Evolutionary conservation across 2,888 invertebrate species (phyloP), one percentile per base, ranked within the genome.

Genomic region (Eupithecia subumbrata): DNA sequence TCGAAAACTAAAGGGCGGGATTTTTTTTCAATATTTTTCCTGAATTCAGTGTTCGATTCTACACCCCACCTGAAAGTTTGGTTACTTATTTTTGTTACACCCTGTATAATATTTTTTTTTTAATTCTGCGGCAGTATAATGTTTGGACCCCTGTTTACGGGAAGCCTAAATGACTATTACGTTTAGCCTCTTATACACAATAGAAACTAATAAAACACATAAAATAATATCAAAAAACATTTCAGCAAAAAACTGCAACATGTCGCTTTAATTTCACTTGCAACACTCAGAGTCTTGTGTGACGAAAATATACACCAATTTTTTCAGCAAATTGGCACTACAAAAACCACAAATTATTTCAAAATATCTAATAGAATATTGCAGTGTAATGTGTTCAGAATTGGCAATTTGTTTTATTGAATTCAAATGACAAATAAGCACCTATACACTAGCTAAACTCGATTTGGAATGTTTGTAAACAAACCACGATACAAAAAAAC

Each of bases 281-380:
- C 79, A 52, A 73, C 45, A 79, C 48, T 37, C 56, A 69, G 52
- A 71, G 52, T 37, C 68, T 72, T 73, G 76, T 78, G 71, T 80
- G 75, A 74, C 75, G 81, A 81, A 81, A 81, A 73, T 66, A 34
- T 76, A 72, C 72, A 71, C 72, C 76, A 79, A 76, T 68, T 69
- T 82, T 80, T 52, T 82, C 80, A 75, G 76, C 82, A 79, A 82
- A 82, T 82, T 83, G 73, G 73, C 74, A 76, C 78, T 79, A 81
- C 78, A 78, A 77, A 80, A 83, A 85, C 84, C 82, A 85, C 84
- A 82, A 56, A 78, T 82, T 81, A 82, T 87, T 86, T 83, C 81
- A 75, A 82, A 83, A 82, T 79, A 40, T 18, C 74, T 82, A 82
- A 85, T 86, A 80, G 83, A 83, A 84, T 76, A 76, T 84, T 84